Percentiles rank a stretch among this genome's conserved stretches.
These are phyloP conservation scores for Kradibia gibbosae DNA, from an alignment of 1,140 invertebrate genomes.

Conservation along the genomic window DNA sequence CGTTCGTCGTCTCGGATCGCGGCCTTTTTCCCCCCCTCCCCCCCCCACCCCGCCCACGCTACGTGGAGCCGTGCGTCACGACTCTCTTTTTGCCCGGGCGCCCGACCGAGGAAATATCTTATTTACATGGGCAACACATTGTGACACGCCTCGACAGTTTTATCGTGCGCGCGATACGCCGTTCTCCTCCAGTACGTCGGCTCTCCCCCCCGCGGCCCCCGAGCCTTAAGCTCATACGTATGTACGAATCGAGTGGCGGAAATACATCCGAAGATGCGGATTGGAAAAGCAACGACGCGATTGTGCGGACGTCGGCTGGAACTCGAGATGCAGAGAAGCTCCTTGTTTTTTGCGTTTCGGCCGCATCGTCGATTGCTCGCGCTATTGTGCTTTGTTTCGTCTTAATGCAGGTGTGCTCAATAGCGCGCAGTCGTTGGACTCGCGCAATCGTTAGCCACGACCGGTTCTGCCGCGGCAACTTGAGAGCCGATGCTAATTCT, in stretches of 20 bases:
- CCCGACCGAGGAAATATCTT: conserved; percentile 23
- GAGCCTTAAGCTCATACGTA: background rate
- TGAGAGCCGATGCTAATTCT: too few species aligned
- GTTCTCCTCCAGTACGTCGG: background rate
- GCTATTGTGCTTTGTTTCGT: background rate
- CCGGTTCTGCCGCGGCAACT: too few species aligned
- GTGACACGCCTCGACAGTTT: conserved; percentile 32
- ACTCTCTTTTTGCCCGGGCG: conserved; percentile 6
- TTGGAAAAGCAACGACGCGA: background rate
- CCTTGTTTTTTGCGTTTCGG: background rate
- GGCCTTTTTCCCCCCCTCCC: background rate
- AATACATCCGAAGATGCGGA: conserved; percentile 1
- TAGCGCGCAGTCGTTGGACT: too few species aligned
- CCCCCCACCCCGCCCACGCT: background rate
- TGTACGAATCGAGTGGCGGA: conserved; percentile 8
- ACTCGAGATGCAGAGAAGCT: background rate
- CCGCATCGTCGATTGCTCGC: background rate
- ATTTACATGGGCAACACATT: conserved; percentile 42
- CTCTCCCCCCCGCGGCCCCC: background rate
- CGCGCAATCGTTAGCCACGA: too few species aligned
- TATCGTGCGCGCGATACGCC: conserved; percentile 9
- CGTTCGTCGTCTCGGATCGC: background rate
- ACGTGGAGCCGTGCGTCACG: conserved; percentile 14
- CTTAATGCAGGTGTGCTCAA: too few species aligned
- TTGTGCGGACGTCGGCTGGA: background rate